Conservation (phyloP, 2,113 vertebrate genomes). For the Hassar affinis region DNA sequence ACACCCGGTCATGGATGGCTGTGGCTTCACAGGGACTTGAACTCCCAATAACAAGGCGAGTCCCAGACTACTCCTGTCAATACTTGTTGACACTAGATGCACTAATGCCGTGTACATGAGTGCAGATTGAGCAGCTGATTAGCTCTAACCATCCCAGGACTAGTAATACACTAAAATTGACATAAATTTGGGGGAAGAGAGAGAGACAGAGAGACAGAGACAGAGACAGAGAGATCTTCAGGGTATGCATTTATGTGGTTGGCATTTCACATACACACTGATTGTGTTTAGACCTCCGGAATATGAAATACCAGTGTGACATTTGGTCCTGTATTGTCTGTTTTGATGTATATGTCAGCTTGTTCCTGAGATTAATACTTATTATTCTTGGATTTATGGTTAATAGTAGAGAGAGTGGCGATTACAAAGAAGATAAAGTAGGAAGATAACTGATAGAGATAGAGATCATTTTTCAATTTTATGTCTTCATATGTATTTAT, state of each 20-base stretch:
- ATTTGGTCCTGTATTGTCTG: not conserved
- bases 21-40: too few relatives aligned
- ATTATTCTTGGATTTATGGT: not conserved
- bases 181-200: too few relatives aligned
- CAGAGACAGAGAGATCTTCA: not conserved
- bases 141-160: too few relatives aligned
- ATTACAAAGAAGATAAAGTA: not conserved
- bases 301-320: not conserved
- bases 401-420: not conserved
- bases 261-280: not conserved
- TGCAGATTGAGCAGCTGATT: too few relatives aligned
- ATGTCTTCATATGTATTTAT: not conserved
- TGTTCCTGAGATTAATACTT: not conserved
- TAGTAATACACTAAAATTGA: too few relatives aligned
- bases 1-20: too few relatives aligned
- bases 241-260: not conserved
- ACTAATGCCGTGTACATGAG: too few relatives aligned
- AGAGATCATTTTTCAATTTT: not conserved
- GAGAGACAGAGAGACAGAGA: too few relatives aligned
- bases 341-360: not conserved
- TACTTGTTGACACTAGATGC: too few relatives aligned
- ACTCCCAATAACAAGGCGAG: too few relatives aligned
- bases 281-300: not conserved
- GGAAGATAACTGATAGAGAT: not conserved
- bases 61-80: too few relatives aligned